phyloP scores from a whole-genome alignment of 2,113 vertebrate genomes.

The Scomber japonicus region DNA sequence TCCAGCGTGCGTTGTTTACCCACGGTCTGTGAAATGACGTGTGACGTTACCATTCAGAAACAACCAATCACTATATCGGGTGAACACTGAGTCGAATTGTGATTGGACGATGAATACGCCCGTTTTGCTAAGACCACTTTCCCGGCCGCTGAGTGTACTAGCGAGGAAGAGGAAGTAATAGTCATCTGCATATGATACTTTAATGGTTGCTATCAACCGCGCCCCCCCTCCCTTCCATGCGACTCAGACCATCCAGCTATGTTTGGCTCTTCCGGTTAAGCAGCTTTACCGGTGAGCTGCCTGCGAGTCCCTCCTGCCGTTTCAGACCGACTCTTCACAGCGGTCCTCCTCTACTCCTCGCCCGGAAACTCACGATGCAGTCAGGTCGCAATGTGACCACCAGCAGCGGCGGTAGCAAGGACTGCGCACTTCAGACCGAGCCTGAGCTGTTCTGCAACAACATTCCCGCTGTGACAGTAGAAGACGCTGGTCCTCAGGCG shows the following conservation, averaged over 20 bases:
- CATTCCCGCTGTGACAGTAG: constrained; percentile 6
- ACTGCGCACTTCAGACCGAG: background rate
- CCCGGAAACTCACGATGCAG: constrained; percentile 69
- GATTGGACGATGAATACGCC: constrained; percentile 45
- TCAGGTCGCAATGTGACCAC: constrained; percentile 5
- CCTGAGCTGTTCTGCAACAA: background rate
- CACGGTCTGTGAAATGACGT: background rate
- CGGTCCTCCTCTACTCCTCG: constrained; percentile 8
- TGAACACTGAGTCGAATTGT: background rate
- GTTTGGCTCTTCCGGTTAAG: constrained; percentile 60
- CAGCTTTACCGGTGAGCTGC: constrained; percentile 8
- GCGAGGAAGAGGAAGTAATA: background rate
- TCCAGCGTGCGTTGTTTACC: no score
- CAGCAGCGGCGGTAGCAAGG: background rate
- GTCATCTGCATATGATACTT: constrained; percentile 2
- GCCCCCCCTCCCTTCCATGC: constrained; percentile 62
- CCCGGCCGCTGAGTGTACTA: no score
- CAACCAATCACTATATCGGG: constrained; percentile 23
- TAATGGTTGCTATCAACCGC: rapidly evolving
- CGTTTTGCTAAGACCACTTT: background rate
- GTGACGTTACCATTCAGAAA: rapidly evolving
- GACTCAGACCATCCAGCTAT: constrained; percentile 24
- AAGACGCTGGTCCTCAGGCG: background rate
- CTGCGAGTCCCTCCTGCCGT: background rate
- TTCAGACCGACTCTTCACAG: background rate